Percentiles rank a stretch among this genome's conserved stretches.
These are phyloP conservation scores for Lateolabrax maculatus DNA, from an alignment of 2,797 vertebrate species.

Conservation along the genomic window DNA sequence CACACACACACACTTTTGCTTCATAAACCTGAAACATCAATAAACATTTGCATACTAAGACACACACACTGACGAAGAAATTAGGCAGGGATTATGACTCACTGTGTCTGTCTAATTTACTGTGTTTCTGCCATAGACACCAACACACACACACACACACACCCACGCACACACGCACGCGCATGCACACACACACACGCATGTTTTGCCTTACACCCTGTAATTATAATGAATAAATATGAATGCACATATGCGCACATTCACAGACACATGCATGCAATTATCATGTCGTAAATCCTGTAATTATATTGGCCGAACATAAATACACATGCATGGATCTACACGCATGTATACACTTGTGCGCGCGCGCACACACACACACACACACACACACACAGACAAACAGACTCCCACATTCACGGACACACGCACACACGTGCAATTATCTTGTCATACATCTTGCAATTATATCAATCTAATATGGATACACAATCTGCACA, in stretches of 20 bases:
- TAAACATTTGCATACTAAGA: slow-evolving; percentile 51
- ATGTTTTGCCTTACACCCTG: slow-evolving; percentile 19
- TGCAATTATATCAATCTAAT: slow-evolving; percentile 59
- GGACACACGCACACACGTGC: slow-evolving; percentile 9
- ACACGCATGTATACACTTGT: not conserved
- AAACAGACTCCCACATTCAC: not conserved
- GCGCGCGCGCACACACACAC: no score
- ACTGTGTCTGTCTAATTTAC: slow-evolving; percentile 51
- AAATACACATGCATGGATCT: slow-evolving; percentile 33
- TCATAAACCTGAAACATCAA: slow-evolving; percentile 50
- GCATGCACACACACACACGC: slow-evolving; percentile 2
- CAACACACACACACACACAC: slow-evolving; percentile 7
- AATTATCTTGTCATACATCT: slow-evolving; percentile 72
- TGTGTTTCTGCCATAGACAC: slow-evolving; percentile 35
- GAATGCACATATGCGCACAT: slow-evolving; percentile 50
- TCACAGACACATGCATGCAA: slow-evolving; percentile 49
- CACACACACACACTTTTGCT: slow-evolving; percentile 18
- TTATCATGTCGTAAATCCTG: slow-evolving; percentile 63
- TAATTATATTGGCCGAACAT: slow-evolving; percentile 51
- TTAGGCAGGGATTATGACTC: slow-evolving; percentile 57
- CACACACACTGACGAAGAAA: slow-evolving; percentile 31
- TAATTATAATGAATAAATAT: slow-evolving; percentile 66
- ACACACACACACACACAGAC: slow-evolving; percentile 2
- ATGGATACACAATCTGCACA: slow-evolving; percentile 19
- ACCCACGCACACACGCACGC: slow-evolving; percentile 16